Evolutionary conservation across 2,797 vertebrate genomes (phyloP).

Genomic region (Thunnus albacares): DNA sequence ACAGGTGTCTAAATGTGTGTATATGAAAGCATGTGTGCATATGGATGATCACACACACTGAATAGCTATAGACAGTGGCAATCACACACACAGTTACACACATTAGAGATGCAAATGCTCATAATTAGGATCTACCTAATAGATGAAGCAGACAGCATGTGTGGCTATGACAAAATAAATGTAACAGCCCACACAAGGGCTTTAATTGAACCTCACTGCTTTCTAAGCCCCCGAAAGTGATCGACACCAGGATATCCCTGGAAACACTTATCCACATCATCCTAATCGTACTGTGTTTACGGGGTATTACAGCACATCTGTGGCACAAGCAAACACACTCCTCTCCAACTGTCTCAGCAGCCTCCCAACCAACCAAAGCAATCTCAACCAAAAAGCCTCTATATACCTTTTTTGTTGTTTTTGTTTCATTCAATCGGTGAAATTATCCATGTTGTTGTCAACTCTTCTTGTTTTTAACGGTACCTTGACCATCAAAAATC

Average conservation of each 20-base stretch:
- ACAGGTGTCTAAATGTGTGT: slow-evolving; percentile 9
- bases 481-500: slow-evolving; percentile 20
- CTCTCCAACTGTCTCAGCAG: slow-evolving; percentile 13
- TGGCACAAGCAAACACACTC: slow-evolving; percentile 8
- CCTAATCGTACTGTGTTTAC: slow-evolving; percentile 21
- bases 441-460: background rate
- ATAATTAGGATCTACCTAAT: background rate
- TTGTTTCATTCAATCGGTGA: slow-evolving; percentile 5
- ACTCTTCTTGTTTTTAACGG: background rate
- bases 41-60: too few species aligned
- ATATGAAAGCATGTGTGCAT: background rate
- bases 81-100: background rate
- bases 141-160: background rate
- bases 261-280: slow-evolving; percentile 23
- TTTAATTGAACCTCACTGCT: slow-evolving; percentile 15
- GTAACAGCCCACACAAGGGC: slow-evolving; percentile 15
- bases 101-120: slow-evolving; percentile 1
- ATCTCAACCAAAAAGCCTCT: slow-evolving; percentile 1
- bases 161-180: slow-evolving; percentile 18
- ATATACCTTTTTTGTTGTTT: background rate
- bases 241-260: slow-evolving; percentile 24
- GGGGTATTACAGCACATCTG: slow-evolving; percentile 40
- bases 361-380: slow-evolving; percentile 3
- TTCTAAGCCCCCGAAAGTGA: slow-evolving; percentile 25
- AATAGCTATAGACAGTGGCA: background rate